A percentile compares a stretch with the other conserved stretches of the same genome.
Conservation (phyloP, 1,140 invertebrate genomes). For the Sipha flava region DNA sequence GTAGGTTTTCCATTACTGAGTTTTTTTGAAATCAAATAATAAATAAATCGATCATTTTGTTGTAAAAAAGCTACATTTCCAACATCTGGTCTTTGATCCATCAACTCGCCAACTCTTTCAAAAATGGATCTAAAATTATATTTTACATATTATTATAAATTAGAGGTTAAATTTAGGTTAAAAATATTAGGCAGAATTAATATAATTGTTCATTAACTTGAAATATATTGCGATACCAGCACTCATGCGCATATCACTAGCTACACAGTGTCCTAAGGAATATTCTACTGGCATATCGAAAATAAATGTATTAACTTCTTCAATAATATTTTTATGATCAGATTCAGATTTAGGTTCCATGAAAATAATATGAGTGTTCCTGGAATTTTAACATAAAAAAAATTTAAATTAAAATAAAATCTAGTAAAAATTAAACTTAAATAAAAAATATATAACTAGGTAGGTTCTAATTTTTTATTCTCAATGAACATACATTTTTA, state of each 20-base stretch:
- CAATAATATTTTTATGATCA: background rate
- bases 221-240: slow-evolving; percentile 29
- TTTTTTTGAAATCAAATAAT: slow-evolving; percentile 49
- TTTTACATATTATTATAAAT: background rate
- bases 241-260: slow-evolving; percentile 26
- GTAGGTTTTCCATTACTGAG: slow-evolving; percentile 44
- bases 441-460: too few relatives aligned
- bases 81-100: slow-evolving; percentile 44
- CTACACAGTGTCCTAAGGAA: slow-evolving; percentile 28
- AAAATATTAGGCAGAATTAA: background rate
- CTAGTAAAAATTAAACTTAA: too few relatives aligned
- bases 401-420: background rate
- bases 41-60: slow-evolving; percentile 48
- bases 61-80: slow-evolving; percentile 51
- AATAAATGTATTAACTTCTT: slow-evolving; percentile 23
- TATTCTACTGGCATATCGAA: slow-evolving; percentile 6
- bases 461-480: too few relatives aligned
- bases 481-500: too few relatives aligned
- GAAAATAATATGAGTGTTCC: too few relatives aligned
- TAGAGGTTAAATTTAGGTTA: background rate
- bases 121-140: slow-evolving; percentile 36
- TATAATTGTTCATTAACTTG: slow-evolving; percentile 13
- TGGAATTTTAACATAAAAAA: too few relatives aligned
- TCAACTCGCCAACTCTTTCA: slow-evolving; percentile 43
- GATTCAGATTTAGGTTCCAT: background rate